These are phyloP conservation scores for Coilia nasus DNA, from an alignment of 2,797 vertebrate genomes.

Conservation along the genomic window DNA sequence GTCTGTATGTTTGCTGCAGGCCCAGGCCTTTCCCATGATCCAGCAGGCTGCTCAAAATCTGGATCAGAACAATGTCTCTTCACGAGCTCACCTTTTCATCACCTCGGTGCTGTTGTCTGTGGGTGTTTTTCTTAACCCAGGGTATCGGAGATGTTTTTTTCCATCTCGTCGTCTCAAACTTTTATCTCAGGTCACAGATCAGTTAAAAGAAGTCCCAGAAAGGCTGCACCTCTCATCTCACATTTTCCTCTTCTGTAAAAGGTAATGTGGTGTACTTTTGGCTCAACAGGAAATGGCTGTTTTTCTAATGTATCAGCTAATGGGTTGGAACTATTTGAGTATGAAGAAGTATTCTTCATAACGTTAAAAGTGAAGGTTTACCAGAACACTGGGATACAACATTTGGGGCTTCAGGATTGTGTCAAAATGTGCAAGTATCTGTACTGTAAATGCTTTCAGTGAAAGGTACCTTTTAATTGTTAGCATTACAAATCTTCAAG, in stretches of 20 bases:
- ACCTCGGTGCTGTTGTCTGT: not conserved
- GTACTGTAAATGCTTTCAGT: not conserved
- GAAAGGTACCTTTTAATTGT: too few relatives aligned
- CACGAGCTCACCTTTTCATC: not conserved
- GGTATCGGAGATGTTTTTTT: not conserved
- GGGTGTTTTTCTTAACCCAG: not conserved
- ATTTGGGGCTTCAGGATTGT: not conserved
- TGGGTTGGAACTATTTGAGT: too few relatives aligned
- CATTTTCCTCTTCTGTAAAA: not conserved
- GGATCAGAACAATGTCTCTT: not conserved
- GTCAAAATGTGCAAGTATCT: not conserved
- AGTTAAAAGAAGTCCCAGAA: not conserved
- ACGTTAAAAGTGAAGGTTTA: not conserved
- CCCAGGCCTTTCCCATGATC: constrained; percentile 38
- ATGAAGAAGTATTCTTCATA: not conserved
- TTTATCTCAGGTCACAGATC: not conserved
- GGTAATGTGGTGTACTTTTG: not conserved
- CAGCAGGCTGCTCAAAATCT: not conserved
- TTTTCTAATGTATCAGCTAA: too few relatives aligned
- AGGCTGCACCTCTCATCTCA: not conserved
- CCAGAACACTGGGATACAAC: not conserved
- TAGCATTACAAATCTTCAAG: too few relatives aligned
- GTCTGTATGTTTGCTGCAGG: constrained; percentile 46
- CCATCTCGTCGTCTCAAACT: not conserved
- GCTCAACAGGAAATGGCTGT: not conserved